phyloP scores from a whole-genome alignment of 2,888 invertebrate genomes.

The Pantelozetes paolii region DNA sequence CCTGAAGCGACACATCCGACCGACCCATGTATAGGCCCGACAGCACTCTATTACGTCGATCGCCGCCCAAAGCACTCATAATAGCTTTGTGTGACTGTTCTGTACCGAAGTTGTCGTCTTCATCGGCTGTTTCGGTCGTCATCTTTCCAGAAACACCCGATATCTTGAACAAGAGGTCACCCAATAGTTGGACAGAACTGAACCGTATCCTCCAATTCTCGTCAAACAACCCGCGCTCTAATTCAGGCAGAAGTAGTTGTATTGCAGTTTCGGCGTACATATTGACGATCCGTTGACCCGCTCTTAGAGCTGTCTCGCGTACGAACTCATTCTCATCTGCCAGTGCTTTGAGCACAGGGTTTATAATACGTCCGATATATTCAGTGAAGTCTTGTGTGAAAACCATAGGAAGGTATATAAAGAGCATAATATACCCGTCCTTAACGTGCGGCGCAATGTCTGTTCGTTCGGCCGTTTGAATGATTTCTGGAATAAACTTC shows the following conservation, averaged over 20 bases:
- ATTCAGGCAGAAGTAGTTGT: slow-evolving; percentile 81
- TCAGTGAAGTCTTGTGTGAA: slow-evolving; percentile 92
- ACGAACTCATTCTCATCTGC: slow-evolving; percentile 99
- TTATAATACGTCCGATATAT: slow-evolving; percentile 93
- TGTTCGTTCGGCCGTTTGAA: slow-evolving; percentile 82
- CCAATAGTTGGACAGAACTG: slow-evolving; percentile 86
- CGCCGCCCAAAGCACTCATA: slow-evolving; percentile 77
- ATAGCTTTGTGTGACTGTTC: slow-evolving; percentile 88
- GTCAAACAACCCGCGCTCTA: slow-evolving; percentile 90
- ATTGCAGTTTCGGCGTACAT: slow-evolving; percentile 94
- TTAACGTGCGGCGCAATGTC: slow-evolving; percentile 95
- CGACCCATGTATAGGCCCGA: slow-evolving; percentile 95
- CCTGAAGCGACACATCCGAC: slow-evolving; percentile 93
- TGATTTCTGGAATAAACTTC: slow-evolving; percentile 95
- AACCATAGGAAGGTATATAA: slow-evolving; percentile 96
- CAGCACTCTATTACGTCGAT: slow-evolving; percentile 83
- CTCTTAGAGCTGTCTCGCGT: slow-evolving; percentile 90
- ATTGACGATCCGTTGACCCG: slow-evolving; percentile 93
- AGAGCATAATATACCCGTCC: slow-evolving; percentile 99
- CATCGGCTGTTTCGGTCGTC: slow-evolving; percentile 95
- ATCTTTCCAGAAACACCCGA: slow-evolving; percentile 98
- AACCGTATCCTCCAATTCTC: slow-evolving; percentile 97
- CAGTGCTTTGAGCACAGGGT: slow-evolving; percentile 88
- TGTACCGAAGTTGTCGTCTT: slow-evolving; percentile 98
- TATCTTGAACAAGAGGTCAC: slow-evolving; percentile 90